Base-by-base conservation (phyloP, 2,113 vertebrate genomes). In the Zapus hudsonius region DNA sequence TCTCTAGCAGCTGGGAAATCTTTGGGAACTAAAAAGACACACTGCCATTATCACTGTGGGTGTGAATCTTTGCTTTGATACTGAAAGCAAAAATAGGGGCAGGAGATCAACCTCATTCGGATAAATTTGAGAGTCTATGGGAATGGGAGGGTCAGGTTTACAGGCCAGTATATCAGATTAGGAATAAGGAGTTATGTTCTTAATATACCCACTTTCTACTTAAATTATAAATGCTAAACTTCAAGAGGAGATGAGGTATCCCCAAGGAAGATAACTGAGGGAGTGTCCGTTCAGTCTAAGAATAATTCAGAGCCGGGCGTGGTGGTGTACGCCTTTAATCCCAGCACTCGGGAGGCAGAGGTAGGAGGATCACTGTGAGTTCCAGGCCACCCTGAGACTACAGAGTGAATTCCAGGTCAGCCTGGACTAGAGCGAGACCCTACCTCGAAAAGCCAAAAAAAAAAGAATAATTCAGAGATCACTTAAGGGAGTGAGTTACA, bases 231-330 rank as follows among this genome's bases (percentile, higher is more conserved):
- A 44, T 29, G 88, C 80, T 20, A 16, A 82, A n/a, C 44, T 36
- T 76, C 47, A 61, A 64, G 44, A 87, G 33, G 22, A 87, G 31
- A 55, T 10, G 55, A 80, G 29, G 52, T 29, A 82, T 31, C 19
- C 25, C 29, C 17, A 81, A 89, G 36, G 29, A 90, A 90, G 80
- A 84, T 23, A 88, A 47, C 40, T 22, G 27, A 82, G 20, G 3
- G 6, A 25, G 9, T 40, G 1, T 52, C 40, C 63, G 2, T 36
- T 89, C 27, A 44, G 17, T 64, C 3, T 42, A 73, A 93, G 31
- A 92, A 73, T 55, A 55, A 64, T 20, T 89, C 83, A n/a, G 64
- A 76, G 52, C n/a, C n/a, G n/a, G n/a, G n/a, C n/a, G n/a, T n/a
- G n/a, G n/a, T n/a, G n/a, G n/a, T n/a, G n/a, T n/a, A n/a, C n/a